Evolutionary conservation across 2,113 vertebrate genomes (phyloP).

Genomic region (Eulacestoma nigropectus): DNA sequence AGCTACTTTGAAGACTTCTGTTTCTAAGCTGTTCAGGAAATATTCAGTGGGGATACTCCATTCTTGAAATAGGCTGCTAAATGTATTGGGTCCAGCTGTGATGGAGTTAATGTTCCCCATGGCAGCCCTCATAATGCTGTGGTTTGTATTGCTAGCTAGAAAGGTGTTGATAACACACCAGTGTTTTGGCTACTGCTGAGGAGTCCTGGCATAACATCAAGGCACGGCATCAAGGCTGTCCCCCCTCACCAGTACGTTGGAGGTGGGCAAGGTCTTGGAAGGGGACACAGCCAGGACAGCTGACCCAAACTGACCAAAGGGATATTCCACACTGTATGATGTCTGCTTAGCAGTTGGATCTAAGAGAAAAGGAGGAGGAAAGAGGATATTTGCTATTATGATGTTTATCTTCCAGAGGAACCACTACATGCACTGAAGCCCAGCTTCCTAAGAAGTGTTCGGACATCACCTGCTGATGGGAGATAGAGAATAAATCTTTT

Average conservation of each 20-base stretch:
- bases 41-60: not conserved
- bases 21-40: not conserved
- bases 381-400: not conserved
- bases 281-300: not conserved
- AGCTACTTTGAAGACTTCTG: not conserved
- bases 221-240: not conserved
- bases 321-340: not conserved
- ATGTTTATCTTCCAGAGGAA: fast-evolving
- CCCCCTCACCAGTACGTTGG: not conserved
- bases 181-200: not conserved
- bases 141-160: not conserved
- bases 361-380: not conserved
- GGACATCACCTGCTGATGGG: not conserved
- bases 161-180: not conserved
- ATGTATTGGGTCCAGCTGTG: not conserved
- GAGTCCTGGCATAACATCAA: not conserved
- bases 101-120: not conserved
- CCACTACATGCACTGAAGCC: fast-evolving
- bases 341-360: not conserved
- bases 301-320: not conserved
- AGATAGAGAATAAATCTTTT: not conserved
- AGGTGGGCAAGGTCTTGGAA: not conserved
- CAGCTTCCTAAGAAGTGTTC: not conserved
- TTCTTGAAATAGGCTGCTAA: not conserved
- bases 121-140: not conserved